Evolutionary conservation across 2,113 vertebrate genomes (phyloP).

Genomic region (Urocynchramus pylzowi): DNA sequence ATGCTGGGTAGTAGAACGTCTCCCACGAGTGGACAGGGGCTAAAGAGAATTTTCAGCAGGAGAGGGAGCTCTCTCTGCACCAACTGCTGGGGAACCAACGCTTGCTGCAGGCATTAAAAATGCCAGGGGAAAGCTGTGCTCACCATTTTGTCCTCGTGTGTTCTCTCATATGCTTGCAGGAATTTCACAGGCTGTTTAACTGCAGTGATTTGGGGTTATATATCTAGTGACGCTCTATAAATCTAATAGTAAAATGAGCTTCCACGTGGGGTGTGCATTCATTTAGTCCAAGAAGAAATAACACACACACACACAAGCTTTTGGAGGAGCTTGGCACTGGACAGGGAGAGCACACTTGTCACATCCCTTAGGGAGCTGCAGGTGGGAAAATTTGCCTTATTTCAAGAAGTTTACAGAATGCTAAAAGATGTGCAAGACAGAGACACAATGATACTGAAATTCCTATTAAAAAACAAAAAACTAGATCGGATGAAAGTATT

Average conservation of each 20-base stretch:
- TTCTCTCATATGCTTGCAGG: background rate
- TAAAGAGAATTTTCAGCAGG: background rate
- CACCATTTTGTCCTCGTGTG: background rate
- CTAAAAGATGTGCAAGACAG: background rate
- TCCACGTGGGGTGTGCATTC: background rate
- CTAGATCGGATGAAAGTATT: background rate
- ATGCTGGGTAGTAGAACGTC: background rate
- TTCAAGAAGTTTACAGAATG: background rate
- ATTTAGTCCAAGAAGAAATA: background rate
- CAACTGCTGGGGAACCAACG: background rate
- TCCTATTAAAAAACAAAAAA: background rate
- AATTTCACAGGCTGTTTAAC: background rate
- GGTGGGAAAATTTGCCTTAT: background rate
- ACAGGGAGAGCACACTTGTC: background rate
- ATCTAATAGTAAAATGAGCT: background rate
- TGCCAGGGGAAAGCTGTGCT: background rate
- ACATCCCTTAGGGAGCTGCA: background rate
- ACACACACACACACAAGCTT: background rate
- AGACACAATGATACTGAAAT: background rate
- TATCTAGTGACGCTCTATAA: background rate
- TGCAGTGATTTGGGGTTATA: background rate
- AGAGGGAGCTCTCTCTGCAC: slow-evolving; percentile 47
- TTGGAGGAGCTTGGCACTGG: background rate
- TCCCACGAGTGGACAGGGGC: background rate
- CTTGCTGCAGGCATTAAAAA: background rate